Evolutionary conservation across 2,113 vertebrate genomes (phyloP).

Genomic region (Oenanthe oenanthe): DNA sequence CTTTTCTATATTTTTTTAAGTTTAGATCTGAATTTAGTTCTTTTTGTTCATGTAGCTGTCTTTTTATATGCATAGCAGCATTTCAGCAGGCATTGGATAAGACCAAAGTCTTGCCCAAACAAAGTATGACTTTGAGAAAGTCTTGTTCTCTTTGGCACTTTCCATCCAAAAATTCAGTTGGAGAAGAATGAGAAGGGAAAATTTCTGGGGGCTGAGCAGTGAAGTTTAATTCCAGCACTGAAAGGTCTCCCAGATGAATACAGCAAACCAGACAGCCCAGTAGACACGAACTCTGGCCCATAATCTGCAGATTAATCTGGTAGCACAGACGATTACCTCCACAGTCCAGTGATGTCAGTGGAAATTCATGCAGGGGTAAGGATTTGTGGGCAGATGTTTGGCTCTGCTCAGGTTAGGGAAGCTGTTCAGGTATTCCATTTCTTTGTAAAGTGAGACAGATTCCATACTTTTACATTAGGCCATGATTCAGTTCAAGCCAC

Average conservation of each 20-base stretch:
- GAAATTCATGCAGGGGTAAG: background rate
- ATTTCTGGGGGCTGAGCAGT: background rate
- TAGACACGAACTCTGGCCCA: background rate
- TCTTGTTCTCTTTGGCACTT: background rate
- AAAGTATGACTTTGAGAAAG: background rate
- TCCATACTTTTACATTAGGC: background rate
- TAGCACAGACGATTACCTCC: background rate
- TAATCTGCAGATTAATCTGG: slow-evolving; percentile 12
- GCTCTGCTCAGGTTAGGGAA: background rate
- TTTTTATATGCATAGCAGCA: background rate
- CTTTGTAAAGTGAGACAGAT: background rate
- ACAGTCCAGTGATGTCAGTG: background rate
- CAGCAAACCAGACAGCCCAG: slow-evolving; percentile 5
- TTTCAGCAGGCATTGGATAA: background rate
- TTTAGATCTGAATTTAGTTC: background rate
- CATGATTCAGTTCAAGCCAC: background rate
- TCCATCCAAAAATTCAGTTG: background rate
- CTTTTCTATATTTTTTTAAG: background rate
- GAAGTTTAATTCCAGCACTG: background rate
- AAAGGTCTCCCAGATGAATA: background rate
- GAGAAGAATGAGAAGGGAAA: background rate
- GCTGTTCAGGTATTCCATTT: background rate
- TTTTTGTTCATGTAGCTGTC: background rate
- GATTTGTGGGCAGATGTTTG: background rate
- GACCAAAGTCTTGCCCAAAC: background rate